Evolutionary conservation across 2,888 invertebrate species (phyloP), one percentile per base, ranked within the genome.

Genomic region (Hermodice carunculata): DNA sequence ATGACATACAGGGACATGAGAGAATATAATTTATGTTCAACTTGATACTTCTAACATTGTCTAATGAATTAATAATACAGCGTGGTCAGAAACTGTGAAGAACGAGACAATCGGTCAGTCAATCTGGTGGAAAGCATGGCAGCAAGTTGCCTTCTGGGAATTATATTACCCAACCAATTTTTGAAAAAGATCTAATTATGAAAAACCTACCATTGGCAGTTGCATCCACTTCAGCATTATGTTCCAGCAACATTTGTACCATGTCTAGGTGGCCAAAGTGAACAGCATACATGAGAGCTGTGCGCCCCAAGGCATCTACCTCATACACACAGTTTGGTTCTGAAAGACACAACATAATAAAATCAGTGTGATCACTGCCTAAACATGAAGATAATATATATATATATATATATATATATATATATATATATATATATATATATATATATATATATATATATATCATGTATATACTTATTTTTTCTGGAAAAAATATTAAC

Each of bases 281-380:
- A 8, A 40, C 57, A 19, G 85, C 83, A 65, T 85, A 85, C 60
- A 80, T 78, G 4, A 85, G 64, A 6, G 80, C 80, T 31, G 81
- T 80, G 19, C 85, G 65, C 1, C 85, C 85, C 4, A 84, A 61
- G 1, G 79, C 79, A 72, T 85, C 85, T 57, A 73, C 69, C 32
- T 81, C 79, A 61, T 80, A 76, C 4, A 75, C 60, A 57, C 75
- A 73, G 2, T 69, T 37, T 26, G 79, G 74, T 69, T 83, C 84
- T 83, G 67, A 34, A 57, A 70, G 22, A 44, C 48, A 31, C 42
- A 52, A 46, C 8, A 58, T 22, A 51, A 51, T n/a, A n/a, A n/a
- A n/a, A n/a, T n/a, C n/a, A n/a, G n/a, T n/a, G 40, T 37, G 11
- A 37, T 37, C 11, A 37, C 11, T n/a, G n/a, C n/a, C 40, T 11